phyloP scores from a whole-genome alignment of 2,797 vertebrate species.

The Phataginus tricuspis region DNA sequence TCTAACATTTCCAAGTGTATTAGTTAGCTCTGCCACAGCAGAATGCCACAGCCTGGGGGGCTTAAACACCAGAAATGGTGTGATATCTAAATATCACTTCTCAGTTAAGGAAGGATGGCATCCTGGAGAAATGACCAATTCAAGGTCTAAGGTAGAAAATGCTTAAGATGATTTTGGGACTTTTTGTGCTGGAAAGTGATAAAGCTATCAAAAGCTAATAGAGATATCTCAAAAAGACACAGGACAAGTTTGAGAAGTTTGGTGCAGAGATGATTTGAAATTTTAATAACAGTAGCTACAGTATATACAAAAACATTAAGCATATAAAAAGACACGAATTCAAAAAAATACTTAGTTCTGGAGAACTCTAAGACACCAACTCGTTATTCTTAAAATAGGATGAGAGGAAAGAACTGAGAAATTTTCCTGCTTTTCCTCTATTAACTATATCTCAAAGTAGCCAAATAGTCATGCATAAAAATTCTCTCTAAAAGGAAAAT shows the following conservation, averaged over 20 bases:
- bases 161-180: not conserved
- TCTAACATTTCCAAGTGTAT: not conserved
- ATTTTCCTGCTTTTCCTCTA: not conserved
- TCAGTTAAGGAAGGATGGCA: not conserved
- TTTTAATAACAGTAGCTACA: not conserved
- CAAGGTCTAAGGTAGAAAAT: not conserved
- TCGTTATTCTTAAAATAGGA: not conserved
- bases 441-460: not conserved
- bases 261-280: not conserved
- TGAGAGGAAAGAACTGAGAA: not conserved
- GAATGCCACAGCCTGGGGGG: not conserved
- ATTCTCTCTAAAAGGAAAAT: not conserved
- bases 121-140: not conserved
- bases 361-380: not conserved
- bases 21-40: not conserved
- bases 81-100: not conserved
- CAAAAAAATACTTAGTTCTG: not conserved
- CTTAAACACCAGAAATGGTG: not conserved
- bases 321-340: not conserved
- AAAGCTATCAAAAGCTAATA: not conserved
- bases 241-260: not conserved
- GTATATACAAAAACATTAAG: not conserved
- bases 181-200: not conserved
- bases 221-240: not conserved
- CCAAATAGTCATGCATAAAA: not conserved